Base-by-base conservation (phyloP, 2,797 vertebrate species). In the Tokudaia tokunoshimensis region DNA sequence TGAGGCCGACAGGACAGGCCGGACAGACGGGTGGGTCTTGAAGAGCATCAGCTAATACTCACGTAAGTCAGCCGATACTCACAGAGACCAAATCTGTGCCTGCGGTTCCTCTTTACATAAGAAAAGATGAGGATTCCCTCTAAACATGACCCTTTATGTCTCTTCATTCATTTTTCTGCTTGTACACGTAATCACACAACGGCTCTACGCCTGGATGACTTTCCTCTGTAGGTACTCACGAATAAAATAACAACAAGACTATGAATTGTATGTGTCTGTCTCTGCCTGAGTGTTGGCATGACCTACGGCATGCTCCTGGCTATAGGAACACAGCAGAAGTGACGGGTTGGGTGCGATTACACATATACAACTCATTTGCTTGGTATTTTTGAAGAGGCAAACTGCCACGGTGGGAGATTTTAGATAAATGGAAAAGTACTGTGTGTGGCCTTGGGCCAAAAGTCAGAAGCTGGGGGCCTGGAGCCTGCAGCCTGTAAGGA, bases 341-440 rank as follows among this genome's bases (percentile, higher is more conserved):
- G 31, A 85, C 1, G 13, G 41, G 61, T 4, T 34, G 29, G 61
- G 41, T 50, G 11, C 22, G 52, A 84, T 50, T 76, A 67, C 34
- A 74, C 72, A 34, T 37, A 65, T 17, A 24, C 79, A 67, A 52
- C 67, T 88, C 80, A 92, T 75, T 76, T 22, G 75, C 20, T 70
- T 84, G 57, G 47, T 81, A 12, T 47, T 92, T 95, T 70, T 84
- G 57, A 80, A 90, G 78, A 91, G 76, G 55, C 14, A 92, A 87
- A 41, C 47, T 92, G 22, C 15, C 24, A 24, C 6, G 3, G 17
- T 37, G 7, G 65, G 24, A 61, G 24, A 9, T 76, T 91, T 74
- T 72, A 10, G 14, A 65, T 22, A 31, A 9, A 22, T 15, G n/a
- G 8, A 47, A 90, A 61, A 59, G 55, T 76, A 29, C 14, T 72